Evolutionary conservation across 2,797 vertebrate genomes (phyloP), one percentile per base, ranked within the genome.

Genomic region (Enteromius mattozi): DNA sequence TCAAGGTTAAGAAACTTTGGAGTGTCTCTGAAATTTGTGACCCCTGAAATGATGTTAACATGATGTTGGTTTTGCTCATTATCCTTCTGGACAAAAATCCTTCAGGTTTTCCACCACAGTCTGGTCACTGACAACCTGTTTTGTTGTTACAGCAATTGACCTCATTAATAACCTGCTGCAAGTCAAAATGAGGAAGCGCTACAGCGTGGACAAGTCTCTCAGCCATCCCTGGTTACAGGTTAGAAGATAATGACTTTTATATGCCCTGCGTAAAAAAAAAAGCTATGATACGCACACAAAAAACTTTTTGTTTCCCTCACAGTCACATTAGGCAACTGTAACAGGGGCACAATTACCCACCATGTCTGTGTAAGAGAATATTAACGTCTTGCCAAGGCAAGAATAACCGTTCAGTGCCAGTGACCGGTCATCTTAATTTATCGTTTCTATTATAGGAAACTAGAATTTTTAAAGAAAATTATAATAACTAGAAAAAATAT

Each of bases 121-220:
- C 82, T 24, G 13, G 14, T 66, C 86, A 78, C 84, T 91, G 86
- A 90, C 89, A 85, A 84, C 71, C 87, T 88, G 86, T 72, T 89
- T 90, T 90, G 88, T 88, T 89, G 86, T 95, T 95, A 17, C 93
- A 99, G 98, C 97, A 86, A 99, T 97, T 86, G 98, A 99, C 94
- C 96, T 99, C 91, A 99, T 99, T 90, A 99, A 97, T 94, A 99
- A 99, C 93, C 95, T 99, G 89, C 94, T 99, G 91, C 98, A 99
- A 94, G 98, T 99, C 79, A 99, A 99, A 96, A 99, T 99, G 97
- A 97, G 98, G 93, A 99, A 99, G 90, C 95, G 98, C 66, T 99
- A 96, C 92, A 99, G 98, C 19, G 98, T 99, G 85, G 98, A 99
- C 92, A 99, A 99, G 92, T 97, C 98, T 0, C 96, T 99, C 91